Base-by-base conservation (phyloP, 1,140 invertebrate genomes). In the Globodera ellingtonae region DNA sequence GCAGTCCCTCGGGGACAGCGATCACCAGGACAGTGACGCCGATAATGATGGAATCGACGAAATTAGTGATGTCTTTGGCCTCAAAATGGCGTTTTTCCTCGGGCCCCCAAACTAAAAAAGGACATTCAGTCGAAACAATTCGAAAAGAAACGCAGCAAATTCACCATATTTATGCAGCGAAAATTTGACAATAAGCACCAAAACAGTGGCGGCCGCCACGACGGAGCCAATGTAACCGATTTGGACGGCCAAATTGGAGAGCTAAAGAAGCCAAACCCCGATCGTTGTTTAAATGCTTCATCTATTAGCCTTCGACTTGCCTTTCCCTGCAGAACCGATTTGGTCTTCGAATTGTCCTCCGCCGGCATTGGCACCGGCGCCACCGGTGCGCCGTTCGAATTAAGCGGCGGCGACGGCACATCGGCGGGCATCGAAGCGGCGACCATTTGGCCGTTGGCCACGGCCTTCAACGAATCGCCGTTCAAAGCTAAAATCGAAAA, bases 211-310 rank as follows among this genome's bases (percentile, higher is more conserved):
- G 13, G 82, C 67, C 24, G 87, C 87, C 48, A 89, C 79, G 0
- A 79, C 75, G 9, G 87, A 86, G 15, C 86, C 88, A 59, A 89
- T 88, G 79, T 90, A 89, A 9, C 89, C 89, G 76, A 89, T 89
- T 79, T 89, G 89, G 75, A 89, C 87, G 44, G 88, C 89, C 78
- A 89, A 78, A 72, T 88, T 88, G 18, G 89, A 89, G 9, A 89
- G 88, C 85, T 89, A 85, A 21, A 82, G 79, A 15, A 65, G 59
- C 13, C 35, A 15, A 65, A 3, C 13, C 35, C 35, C 35, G 59
- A 24, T 62, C n/a, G 59, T 2, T 15, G 21, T 65, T 1, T 21
- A 65, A 15, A 24, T 24, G 24, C 24, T 24, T 21, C 13, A 21
- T 15, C 3, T 15, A 65, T 15, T 15, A 3, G 59, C 59, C 1